phyloP scores from a whole-genome alignment of 53 echinoderm and acorn worm genomes.

The Hippasteria phrygiana region DNA sequence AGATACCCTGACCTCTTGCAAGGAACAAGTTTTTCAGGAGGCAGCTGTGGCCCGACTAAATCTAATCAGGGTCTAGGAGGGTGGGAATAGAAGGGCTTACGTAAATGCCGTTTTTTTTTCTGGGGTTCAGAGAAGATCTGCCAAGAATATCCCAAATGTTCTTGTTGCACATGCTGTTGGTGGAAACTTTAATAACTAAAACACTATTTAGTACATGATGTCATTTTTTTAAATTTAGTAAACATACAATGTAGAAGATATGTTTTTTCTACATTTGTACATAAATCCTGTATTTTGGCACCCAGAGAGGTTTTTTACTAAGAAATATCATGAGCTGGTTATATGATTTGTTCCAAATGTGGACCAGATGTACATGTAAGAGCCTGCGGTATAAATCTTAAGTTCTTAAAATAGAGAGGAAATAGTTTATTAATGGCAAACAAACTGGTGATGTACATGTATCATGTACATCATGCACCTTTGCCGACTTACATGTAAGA shows the following conservation, averaged over 20 bases:
- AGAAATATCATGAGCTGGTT: not conserved
- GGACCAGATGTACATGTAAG: not conserved
- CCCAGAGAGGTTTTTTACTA: no score
- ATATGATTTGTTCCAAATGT: not conserved
- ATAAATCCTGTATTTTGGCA: no score
- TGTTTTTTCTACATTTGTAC: no score
- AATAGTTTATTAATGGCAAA: not conserved
- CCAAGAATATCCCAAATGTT: no score
- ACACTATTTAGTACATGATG: no score
- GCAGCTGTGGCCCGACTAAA: slow-evolving; percentile 17
- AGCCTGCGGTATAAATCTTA: not conserved
- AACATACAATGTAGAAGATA: no score
- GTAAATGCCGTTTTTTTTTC: no score
- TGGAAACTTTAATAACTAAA: no score
- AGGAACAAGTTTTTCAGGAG: not conserved
- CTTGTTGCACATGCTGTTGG: no score
- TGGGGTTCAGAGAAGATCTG: no score
- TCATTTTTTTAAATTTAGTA: no score
- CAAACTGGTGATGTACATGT: not conserved
- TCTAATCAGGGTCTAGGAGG: not conserved
- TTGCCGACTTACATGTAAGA: no score
- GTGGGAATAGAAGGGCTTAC: not conserved
- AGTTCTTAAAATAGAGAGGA: not conserved
- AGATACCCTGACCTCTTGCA: not conserved
- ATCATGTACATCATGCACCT: not conserved